These are phyloP conservation scores for Drosophila ananassae DNA, from an alignment of 1,140 invertebrate species.

Conservation along the genomic window DNA sequence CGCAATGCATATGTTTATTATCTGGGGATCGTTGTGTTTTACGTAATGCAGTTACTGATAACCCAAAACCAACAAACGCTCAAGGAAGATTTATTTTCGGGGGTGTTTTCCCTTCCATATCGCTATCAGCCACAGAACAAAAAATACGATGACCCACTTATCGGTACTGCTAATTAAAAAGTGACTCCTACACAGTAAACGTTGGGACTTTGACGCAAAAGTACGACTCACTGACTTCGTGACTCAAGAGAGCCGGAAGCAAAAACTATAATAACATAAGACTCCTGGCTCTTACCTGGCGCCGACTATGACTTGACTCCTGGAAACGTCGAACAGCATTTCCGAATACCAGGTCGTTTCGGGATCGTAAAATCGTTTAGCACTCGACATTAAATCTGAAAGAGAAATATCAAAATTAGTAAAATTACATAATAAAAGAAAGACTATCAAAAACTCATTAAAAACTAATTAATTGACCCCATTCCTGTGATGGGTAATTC, in stretches of 20 bases:
- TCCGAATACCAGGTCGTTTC: constrained; percentile 90
- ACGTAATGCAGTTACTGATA: constrained; percentile 42
- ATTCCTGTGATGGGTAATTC: not conserved
- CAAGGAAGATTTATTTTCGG: constrained; percentile 15
- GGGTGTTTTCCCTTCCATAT: constrained; percentile 40
- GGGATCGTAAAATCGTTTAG: constrained; percentile 87
- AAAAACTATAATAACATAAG: constrained; percentile 10
- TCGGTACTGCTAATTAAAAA: constrained; percentile 40
- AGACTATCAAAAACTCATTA: not conserved
- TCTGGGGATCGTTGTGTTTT: constrained; percentile 22
- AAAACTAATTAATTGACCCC: not conserved
- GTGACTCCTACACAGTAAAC: constrained; percentile 20
- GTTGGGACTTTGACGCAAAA: constrained; percentile 12
- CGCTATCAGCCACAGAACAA: constrained; percentile 37
- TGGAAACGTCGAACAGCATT: constrained; percentile 92
- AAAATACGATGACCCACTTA: constrained; percentile 48
- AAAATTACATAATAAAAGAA: not conserved
- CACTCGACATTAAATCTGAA: constrained; percentile 85
- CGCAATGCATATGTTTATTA: constrained; percentile 51
- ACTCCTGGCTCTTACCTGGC: constrained; percentile 87
- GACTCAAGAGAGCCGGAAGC: constrained; percentile 42
- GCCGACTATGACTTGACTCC: constrained; percentile 92
- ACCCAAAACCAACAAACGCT: constrained; percentile 15
- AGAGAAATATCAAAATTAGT: constrained; percentile 35
- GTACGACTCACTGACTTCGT: constrained; percentile 41